These are phyloP conservation scores for Morbakka virulenta DNA, from an alignment of 30 jellyfish, hydroid and myxozoan genomes.

Conservation along the genomic window DNA sequence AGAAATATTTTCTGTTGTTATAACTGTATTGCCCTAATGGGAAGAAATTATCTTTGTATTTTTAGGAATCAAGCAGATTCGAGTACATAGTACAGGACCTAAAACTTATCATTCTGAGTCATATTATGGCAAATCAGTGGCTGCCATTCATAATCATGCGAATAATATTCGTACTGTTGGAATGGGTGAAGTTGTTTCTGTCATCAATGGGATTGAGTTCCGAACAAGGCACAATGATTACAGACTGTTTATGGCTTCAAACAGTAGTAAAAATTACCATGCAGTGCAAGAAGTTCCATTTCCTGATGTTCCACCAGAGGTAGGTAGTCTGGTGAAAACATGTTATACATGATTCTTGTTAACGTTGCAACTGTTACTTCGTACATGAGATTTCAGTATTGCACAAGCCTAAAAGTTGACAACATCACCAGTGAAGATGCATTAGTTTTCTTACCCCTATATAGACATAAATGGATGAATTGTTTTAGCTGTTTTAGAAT, in stretches of 20 bases:
- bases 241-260: conserved; percentile 73
- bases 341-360: too few relatives aligned
- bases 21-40: too few relatives aligned
- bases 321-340: too few relatives aligned
- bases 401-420: too few relatives aligned
- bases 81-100: conserved; percentile 52
- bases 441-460: too few relatives aligned
- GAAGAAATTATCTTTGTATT: too few relatives aligned
- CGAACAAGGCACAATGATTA: conserved; percentile 92
- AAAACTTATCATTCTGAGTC: conserved; percentile 60
- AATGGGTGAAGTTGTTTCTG: conserved; percentile 90
- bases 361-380: too few relatives aligned
- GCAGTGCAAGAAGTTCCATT: conserved; percentile 56
- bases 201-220: conserved; percentile 90
- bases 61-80: conserved; percentile 64
- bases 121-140: conserved; percentile 72
- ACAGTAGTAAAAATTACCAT: conserved; percentile 41
- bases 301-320: conserved; percentile 88
- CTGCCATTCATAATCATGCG: conserved; percentile 92
- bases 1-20: too few relatives aligned
- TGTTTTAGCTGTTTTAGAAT: too few relatives aligned
- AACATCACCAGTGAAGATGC: too few relatives aligned
- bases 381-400: too few relatives aligned
- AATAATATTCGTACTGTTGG: conserved; percentile 85
- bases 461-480: too few relatives aligned